Conservation (phyloP, 2,113 vertebrate genomes). For the Oreochromis spilurus region DNA sequence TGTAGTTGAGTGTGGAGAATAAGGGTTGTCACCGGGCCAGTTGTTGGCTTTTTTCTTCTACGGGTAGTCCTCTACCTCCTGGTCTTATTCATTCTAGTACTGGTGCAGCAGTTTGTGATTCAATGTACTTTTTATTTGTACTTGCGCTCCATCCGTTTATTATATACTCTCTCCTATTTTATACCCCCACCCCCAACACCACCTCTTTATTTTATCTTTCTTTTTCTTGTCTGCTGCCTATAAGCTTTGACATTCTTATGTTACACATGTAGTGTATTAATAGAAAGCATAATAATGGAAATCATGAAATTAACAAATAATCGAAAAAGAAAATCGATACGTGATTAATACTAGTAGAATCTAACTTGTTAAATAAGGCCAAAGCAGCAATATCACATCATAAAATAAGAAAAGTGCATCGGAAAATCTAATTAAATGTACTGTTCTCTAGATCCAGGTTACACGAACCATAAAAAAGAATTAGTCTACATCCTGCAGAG, state of each 20-base stretch:
- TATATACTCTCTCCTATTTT: background rate
- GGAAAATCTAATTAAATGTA: background rate
- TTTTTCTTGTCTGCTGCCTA: background rate
- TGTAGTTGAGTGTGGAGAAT: background rate
- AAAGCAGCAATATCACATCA: background rate
- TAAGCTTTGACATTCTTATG: background rate
- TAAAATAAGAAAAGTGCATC: background rate
- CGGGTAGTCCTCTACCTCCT: background rate
- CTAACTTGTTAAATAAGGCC: background rate
- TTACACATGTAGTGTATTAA: background rate
- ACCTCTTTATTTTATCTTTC: background rate
- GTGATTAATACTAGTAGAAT: background rate
- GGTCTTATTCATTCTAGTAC: background rate
- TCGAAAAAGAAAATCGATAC: background rate
- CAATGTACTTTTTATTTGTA: background rate
- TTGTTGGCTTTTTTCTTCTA: background rate
- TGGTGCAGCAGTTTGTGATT: background rate
- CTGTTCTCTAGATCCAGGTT: background rate
- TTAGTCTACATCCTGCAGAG: background rate
- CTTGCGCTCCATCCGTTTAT: fast-evolving
- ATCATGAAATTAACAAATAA: background rate
- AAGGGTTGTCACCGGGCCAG: background rate
- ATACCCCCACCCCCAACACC: background rate
- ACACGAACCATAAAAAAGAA: background rate
- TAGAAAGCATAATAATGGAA: background rate